A percentile compares a stretch with the other conserved stretches of the same genome.
Conservation (phyloP, 2,113 vertebrate genomes). For the Centropristis striata region DNA sequence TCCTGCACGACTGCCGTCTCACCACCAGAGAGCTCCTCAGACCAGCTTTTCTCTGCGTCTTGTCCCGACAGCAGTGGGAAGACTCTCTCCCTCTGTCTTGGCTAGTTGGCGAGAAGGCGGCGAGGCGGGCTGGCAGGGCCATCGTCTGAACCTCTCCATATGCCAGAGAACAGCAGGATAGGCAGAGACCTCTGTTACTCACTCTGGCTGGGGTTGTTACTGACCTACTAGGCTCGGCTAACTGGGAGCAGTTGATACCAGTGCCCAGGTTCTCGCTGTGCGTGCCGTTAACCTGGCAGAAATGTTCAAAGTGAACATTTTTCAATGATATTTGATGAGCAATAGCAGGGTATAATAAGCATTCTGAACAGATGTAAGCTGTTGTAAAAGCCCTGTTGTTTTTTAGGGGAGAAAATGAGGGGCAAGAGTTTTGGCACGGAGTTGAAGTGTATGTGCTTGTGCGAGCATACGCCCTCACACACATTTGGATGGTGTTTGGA, state of each 20-base stretch:
- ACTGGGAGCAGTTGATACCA: slow-evolving; percentile 50
- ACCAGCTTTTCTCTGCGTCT: slow-evolving; percentile 68
- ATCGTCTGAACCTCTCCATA: slow-evolving; percentile 75
- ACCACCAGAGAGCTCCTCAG: slow-evolving; percentile 86
- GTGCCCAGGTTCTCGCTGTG: slow-evolving; percentile 44
- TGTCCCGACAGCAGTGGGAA: slow-evolving; percentile 42
- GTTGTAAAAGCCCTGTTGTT: slow-evolving; percentile 59
- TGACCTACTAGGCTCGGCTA: slow-evolving; percentile 77
- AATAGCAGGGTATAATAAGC: slow-evolving; percentile 47
- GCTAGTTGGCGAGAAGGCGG: slow-evolving; percentile 69
- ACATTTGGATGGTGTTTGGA: slow-evolving; percentile 70
- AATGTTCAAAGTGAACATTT: slow-evolving; percentile 41
- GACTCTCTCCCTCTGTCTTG: slow-evolving; percentile 65
- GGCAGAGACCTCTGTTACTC: slow-evolving; percentile 72
- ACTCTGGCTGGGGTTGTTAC: slow-evolving; percentile 66
- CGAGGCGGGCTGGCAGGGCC: slow-evolving; percentile 73
- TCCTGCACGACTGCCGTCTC: slow-evolving; percentile 65
- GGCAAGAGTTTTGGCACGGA: slow-evolving; percentile 69
- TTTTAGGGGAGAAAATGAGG: slow-evolving; percentile 58
- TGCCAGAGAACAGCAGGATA: slow-evolving; percentile 81
- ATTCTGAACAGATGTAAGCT: slow-evolving; percentile 63
- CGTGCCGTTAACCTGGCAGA: slow-evolving; percentile 22
- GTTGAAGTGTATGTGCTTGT: slow-evolving; percentile 52
- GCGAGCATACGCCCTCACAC: slow-evolving; percentile 31
- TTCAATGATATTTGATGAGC: slow-evolving; percentile 58